Percentiles rank a stretch among this genome's conserved stretches.
Evolutionary conservation across 2,113 vertebrate genomes (phyloP).

Genomic region (Dicrurus megarhynchus): DNA sequence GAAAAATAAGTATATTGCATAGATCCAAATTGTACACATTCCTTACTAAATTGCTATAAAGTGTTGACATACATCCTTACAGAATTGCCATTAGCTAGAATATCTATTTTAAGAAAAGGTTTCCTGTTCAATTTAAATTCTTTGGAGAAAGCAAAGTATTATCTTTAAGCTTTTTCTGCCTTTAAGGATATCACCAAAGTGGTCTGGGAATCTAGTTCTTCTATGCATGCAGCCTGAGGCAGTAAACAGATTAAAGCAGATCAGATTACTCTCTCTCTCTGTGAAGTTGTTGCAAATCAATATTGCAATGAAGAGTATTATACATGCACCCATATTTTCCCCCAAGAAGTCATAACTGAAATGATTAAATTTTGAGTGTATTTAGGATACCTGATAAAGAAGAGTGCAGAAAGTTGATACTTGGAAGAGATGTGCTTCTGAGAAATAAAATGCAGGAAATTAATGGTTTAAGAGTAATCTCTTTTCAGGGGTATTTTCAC

Average conservation of each 20-base stretch:
- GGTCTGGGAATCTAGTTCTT: background rate
- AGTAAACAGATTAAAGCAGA: background rate
- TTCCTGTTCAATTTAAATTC: background rate
- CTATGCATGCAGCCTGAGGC: background rate
- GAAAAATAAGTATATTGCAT: background rate
- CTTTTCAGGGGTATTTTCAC: background rate
- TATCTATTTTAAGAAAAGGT: background rate
- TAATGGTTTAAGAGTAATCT: background rate
- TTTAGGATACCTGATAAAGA: background rate
- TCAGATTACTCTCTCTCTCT: background rate
- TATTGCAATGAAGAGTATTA: background rate
- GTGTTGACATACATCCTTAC: background rate
- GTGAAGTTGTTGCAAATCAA: background rate
- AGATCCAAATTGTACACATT: background rate
- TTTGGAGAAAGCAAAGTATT: background rate
- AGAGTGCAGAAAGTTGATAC: background rate
- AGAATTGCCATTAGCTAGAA: background rate
- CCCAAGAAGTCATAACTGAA: background rate
- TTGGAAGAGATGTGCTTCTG: background rate
- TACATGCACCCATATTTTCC: background rate
- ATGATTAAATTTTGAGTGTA: background rate
- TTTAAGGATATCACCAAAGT: background rate
- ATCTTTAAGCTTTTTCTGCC: conserved; percentile 8
- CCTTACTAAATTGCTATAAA: background rate
- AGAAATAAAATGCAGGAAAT: background rate